A percentile compares a stretch with the other conserved stretches of the same genome.
phyloP scores from a whole-genome alignment of 2,888 invertebrate genomes.

The Temnothorax ravouxi region DNA sequence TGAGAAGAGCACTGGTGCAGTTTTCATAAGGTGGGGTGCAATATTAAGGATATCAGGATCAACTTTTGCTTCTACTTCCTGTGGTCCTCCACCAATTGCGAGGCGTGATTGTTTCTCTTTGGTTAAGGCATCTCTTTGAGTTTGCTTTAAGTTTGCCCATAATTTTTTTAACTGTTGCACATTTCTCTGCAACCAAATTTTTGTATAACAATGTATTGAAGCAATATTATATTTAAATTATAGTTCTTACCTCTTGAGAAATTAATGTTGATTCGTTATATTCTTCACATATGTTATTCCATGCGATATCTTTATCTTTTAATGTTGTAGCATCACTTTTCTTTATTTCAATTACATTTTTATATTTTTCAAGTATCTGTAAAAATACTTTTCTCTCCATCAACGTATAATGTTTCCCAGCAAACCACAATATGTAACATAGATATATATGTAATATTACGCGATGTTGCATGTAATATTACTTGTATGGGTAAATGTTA shows the following conservation, averaged over 20 bases:
- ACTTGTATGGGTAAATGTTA: too few species aligned
- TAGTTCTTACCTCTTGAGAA: slow-evolving; percentile 1
- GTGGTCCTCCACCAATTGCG: neutral
- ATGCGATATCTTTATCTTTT: neutral
- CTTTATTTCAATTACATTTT: neutral
- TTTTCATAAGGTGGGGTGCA: neutral
- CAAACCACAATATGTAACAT: too few species aligned
- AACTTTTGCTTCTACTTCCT: neutral
- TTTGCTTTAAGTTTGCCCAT: neutral
- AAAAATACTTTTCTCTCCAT: neutral
- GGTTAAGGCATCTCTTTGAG: neutral
- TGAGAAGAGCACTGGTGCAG: neutral
- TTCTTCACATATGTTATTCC: neutral
- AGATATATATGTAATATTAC: too few species aligned
- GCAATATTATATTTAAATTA: neutral
- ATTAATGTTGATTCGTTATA: slow-evolving; percentile 6
- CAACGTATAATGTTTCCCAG: neutral
- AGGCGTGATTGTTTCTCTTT: neutral
- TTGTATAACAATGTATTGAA: neutral
- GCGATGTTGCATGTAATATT: too few species aligned
- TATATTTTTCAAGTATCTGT: neutral
- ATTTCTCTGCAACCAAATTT: neutral
- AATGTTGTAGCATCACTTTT: slow-evolving; percentile 7
- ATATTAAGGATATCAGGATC: neutral
- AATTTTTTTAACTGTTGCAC: neutral